Evolutionary conservation across 2,888 invertebrate genomes (phyloP).

Genomic region (Serripes groenlandicus): DNA sequence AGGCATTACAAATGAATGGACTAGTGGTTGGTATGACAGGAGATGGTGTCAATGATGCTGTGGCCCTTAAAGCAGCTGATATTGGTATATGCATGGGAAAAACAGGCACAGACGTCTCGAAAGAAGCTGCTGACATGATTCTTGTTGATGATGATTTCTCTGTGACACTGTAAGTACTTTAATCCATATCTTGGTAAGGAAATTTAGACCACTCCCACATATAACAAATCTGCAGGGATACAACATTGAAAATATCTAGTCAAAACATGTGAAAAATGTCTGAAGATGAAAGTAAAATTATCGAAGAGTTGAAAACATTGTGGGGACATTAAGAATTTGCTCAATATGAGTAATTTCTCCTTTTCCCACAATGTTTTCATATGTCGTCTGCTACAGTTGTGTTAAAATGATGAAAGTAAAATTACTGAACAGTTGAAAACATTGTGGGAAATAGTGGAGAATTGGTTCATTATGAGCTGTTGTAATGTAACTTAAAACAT

Average conservation of each 20-base stretch:
- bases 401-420: too few species aligned
- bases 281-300: too few species aligned
- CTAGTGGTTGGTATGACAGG: conserved; percentile 99
- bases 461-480: not conserved
- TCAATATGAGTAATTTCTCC: too few species aligned
- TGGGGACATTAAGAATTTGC: too few species aligned
- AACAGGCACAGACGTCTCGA: conserved; percentile 98
- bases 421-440: not conserved
- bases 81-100: conserved; percentile 98
- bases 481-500: too few species aligned
- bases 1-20: conserved; percentile 95
- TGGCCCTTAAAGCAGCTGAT: conserved; percentile 98
- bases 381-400: too few species aligned
- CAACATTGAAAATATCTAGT: too few species aligned
- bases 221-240: not conserved
- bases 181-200: not conserved
- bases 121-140: conserved; percentile 99
- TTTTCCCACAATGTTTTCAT: too few species aligned
- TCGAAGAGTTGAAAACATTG: too few species aligned
- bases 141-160: conserved; percentile 99
- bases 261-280: too few species aligned
- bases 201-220: not conserved
- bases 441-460: not conserved
- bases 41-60: conserved; percentile 99
- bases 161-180: conserved; percentile 94